Percentiles rank a stretch among this genome's conserved stretches.
Evolutionary conservation across 2,888 invertebrate genomes (phyloP).

Genomic region (Cryptocephalus primarius): DNA sequence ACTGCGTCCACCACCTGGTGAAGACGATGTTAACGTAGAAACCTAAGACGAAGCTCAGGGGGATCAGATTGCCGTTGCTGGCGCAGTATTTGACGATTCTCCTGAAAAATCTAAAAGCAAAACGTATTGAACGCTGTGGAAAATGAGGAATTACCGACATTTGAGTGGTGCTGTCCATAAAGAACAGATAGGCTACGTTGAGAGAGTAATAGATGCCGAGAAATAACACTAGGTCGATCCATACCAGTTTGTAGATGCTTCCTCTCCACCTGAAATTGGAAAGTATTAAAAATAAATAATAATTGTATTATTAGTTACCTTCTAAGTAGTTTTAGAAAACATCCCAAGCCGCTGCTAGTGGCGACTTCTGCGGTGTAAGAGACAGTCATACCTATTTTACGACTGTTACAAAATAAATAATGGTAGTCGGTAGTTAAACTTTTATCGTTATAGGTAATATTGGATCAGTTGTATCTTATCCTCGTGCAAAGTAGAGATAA

Average conservation of each 20-base stretch:
- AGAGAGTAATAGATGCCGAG: conserved; percentile 66
- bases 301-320: conserved; percentile 49
- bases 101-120: conserved; percentile 56
- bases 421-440: too few relatives aligned
- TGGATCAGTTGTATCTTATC: too few relatives aligned
- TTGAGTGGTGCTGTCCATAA: too few relatives aligned
- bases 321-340: conserved; percentile 72
- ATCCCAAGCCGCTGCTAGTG: conserved; percentile 58
- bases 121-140: too few relatives aligned
- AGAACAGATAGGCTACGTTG: conserved; percentile 64
- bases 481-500: too few relatives aligned
- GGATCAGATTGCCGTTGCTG: conserved; percentile 74
- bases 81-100: conserved; percentile 72
- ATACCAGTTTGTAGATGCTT: conserved; percentile 89
- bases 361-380: conserved; percentile 26
- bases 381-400: conserved; percentile 21
- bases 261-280: conserved; percentile 78
- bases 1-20: conserved; percentile 85
- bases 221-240: conserved; percentile 77
- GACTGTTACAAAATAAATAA: too few relatives aligned
- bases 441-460: too few relatives aligned
- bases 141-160: too few relatives aligned
- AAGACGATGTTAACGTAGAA: conserved; percentile 90
- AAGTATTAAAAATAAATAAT: conserved; percentile 3
- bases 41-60: conserved; percentile 86